A percentile compares a stretch with the other conserved stretches of the same genome.
These are phyloP conservation scores for Poecile montanus DNA, from an alignment of 2,797 vertebrate species.

Conservation along the genomic window DNA sequence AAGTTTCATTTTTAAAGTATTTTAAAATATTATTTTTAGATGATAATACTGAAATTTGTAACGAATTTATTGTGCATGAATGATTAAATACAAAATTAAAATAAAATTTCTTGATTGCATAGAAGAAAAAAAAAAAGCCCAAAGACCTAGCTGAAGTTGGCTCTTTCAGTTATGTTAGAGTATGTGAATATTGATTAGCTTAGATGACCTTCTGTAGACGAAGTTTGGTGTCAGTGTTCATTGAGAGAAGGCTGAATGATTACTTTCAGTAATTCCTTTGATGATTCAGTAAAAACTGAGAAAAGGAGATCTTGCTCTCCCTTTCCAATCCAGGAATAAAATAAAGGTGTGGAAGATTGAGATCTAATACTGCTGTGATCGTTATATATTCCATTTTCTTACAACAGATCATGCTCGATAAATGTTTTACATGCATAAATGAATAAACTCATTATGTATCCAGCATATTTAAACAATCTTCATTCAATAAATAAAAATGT, in stretches of 20 bases:
- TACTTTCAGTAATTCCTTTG: not conserved
- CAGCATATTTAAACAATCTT: not conserved
- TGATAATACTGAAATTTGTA: not conserved
- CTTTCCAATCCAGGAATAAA: not conserved
- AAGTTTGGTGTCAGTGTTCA: not conserved
- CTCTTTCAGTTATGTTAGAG: not conserved
- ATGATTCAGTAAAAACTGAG: not conserved
- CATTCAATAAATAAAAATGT: not conserved
- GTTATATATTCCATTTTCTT: not conserved
- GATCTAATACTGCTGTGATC: not conserved
- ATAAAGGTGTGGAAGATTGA: not conserved
- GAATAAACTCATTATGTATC: not conserved
- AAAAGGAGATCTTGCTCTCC: not conserved
- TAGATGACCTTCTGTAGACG: not conserved
- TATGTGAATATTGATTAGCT: not conserved
- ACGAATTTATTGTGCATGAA: not conserved
- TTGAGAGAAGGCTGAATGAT: not conserved
- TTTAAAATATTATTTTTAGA: not conserved
- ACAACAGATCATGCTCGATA: not conserved
- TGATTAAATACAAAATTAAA: not conserved
- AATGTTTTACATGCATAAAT: constrained; percentile 10
- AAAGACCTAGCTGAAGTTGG: not conserved
- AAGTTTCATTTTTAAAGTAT: not conserved
- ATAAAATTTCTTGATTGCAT: not conserved
- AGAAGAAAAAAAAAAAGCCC: not conserved